Base-by-base conservation (phyloP, 2,888 invertebrate genomes). In the Thymelicus sylvestris region DNA sequence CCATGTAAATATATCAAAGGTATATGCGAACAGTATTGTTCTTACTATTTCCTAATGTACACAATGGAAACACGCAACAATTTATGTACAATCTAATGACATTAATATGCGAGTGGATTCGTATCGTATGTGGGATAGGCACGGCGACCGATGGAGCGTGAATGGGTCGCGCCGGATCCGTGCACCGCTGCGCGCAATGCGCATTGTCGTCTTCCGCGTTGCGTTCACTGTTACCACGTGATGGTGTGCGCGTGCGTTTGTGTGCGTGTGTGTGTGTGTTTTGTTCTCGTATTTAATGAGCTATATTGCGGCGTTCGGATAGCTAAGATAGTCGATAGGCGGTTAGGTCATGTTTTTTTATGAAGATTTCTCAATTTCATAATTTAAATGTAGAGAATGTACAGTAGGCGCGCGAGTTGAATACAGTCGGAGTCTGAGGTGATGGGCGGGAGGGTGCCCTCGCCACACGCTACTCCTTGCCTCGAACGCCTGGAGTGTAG, bases 151-250 rank as follows among this genome's bases (percentile, higher is more conserved):
- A 90, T 92, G 90, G 87, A 86, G 85, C 91, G 88, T 90, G 88
- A 89, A 89, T 86, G 80, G 86, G 84, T 80, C 82, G 82, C 78
- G 77, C 87, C 91, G 93, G 93, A 93, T 85, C 87, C 85, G 76
- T 83, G 92, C 88, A 84, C 87, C 85, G 88, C 74, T 88, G 89
- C 81, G 79, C 82, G 85, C 84, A 88, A 90, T 92, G 79, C 82
- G 85, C 84, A 88, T 90, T 92, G 90, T 92, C 81, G 82, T 86
- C 87, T 91, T 89, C 90, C 90, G 89, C 81, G 83, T 85, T 81
- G 83, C 86, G 81, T 83, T 80, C 48, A 19, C 31, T 57, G 31
- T 55, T 6, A 5, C 57, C 57, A 57, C 13, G 57, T 57, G 31
- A 55, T 8, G 55, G 55, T 10, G 24, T 7, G 15, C 39, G 13